Evolutionary conservation across 1,140 invertebrate species (phyloP).

Genomic region (Globodera rostochiensis): DNA sequence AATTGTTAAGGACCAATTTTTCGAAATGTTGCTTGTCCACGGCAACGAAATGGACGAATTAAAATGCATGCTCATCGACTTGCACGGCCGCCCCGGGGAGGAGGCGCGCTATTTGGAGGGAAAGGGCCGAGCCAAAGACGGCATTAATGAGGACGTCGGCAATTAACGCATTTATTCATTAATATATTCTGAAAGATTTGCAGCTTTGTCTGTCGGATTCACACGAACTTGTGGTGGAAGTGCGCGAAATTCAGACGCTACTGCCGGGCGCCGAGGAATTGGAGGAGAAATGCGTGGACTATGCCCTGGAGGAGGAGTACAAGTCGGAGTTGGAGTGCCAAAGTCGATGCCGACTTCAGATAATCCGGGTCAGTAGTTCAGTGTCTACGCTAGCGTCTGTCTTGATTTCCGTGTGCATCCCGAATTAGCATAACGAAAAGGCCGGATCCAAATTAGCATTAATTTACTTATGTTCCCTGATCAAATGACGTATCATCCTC

Average conservation of each 20-base stretch:
- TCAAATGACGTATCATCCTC: too few species aligned
- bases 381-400: too few species aligned
- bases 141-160: slow-evolving; percentile 46
- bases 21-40: slow-evolving; percentile 51
- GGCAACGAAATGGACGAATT: slow-evolving; percentile 49
- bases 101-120: slow-evolving; percentile 56
- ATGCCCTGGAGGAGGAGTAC: slow-evolving; percentile 47
- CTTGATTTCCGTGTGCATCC: too few species aligned
- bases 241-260: slow-evolving; percentile 48
- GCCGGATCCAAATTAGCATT: too few species aligned
- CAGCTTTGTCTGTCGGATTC: slow-evolving; percentile 49
- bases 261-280: slow-evolving; percentile 40
- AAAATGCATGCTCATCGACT: slow-evolving; percentile 38
- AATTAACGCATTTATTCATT: neutral
- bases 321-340: slow-evolving; percentile 56
- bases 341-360: slow-evolving; percentile 47
- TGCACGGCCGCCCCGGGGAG: slow-evolving; percentile 53
- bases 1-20: slow-evolving; percentile 53
- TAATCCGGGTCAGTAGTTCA: slow-evolving; percentile 42
- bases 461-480: too few species aligned
- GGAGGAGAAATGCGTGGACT: slow-evolving; percentile 34
- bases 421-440: too few species aligned
- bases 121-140: slow-evolving; percentile 56
- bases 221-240: slow-evolving; percentile 50
- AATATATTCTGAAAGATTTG: slow-evolving; percentile 14